These are phyloP conservation scores for Anthopleura sola DNA, from an alignment of 64 coral and sea anemone species.

Conservation along the genomic window DNA sequence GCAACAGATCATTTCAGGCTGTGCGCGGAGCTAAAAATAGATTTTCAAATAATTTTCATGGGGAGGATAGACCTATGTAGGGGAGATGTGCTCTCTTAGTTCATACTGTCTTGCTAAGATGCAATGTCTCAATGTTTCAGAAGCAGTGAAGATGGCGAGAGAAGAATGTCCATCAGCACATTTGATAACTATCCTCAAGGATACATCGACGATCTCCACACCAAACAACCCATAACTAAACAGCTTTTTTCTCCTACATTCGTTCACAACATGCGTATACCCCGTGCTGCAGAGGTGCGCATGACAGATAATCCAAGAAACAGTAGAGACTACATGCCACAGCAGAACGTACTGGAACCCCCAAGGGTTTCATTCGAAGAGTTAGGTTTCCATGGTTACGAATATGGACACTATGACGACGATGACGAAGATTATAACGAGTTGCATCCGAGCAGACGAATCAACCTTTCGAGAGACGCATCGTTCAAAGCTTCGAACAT, in stretches of 20 bases:
- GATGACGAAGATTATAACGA: background rate
- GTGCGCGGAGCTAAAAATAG: no score
- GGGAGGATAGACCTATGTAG: no score
- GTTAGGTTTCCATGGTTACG: background rate
- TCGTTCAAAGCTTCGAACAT: constrained; percentile 50
- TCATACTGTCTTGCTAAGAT: background rate
- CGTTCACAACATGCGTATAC: constrained; percentile 44
- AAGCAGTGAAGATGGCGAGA: background rate
- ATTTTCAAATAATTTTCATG: no score
- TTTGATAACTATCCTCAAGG: constrained; percentile 36
- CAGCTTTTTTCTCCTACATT: constrained; percentile 31
- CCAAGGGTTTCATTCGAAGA: background rate
- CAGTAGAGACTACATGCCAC: background rate
- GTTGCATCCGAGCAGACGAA: constrained; percentile 1
- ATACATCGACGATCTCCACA: constrained; percentile 34
- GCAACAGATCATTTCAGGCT: no score
- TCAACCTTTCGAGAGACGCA: constrained; percentile 19
- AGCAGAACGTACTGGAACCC: background rate
- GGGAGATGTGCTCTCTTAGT: no score
- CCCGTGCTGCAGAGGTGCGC: constrained; percentile 45
- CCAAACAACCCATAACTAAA: background rate
- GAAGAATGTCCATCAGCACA: background rate
- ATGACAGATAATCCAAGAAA: constrained; percentile 32
- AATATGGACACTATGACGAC: background rate
- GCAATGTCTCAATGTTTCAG: background rate